Evolutionary conservation across 2,888 invertebrate genomes (phyloP).

Genomic region (Agrilus cyanescens): DNA sequence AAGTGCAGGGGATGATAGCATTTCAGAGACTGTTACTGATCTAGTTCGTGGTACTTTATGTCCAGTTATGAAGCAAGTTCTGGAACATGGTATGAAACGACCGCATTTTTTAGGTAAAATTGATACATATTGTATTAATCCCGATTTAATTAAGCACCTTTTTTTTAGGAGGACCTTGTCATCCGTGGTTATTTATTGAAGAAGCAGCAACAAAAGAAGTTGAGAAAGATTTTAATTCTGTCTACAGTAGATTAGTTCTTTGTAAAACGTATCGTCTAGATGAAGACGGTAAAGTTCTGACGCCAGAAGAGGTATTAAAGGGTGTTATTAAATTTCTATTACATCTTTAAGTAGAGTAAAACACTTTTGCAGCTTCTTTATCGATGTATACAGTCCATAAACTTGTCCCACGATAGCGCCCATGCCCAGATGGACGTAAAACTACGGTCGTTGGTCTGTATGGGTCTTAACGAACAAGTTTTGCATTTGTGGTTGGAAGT

Average conservation of each 20-base stretch:
- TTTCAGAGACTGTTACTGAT: conserved; percentile 93
- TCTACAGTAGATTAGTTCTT: conserved; percentile 89
- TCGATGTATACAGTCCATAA: conserved; percentile 92
- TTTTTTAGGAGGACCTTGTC: conserved; percentile 71
- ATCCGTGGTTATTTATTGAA: conserved; percentile 98
- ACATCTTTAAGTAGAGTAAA: neutral
- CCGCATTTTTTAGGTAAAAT: conserved; percentile 63
- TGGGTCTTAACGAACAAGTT: conserved; percentile 96
- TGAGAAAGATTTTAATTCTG: conserved; percentile 95
- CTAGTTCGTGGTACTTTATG: conserved; percentile 88
- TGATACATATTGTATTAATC: neutral
- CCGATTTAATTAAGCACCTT: conserved; percentile 7
- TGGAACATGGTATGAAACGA: conserved; percentile 89
- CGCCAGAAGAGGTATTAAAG: conserved; percentile 77
- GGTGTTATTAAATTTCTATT: conserved; percentile 1
- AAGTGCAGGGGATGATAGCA: conserved; percentile 91
- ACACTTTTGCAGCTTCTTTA: conserved; percentile 51
- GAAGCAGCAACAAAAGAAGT: conserved; percentile 94
- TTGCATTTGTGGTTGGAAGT: conserved; percentile 97
- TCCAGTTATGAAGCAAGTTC: conserved; percentile 84
- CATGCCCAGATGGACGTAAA: conserved; percentile 99
- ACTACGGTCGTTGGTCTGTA: conserved; percentile 84
- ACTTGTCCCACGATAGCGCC: conserved; percentile 89
- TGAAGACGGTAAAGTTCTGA: conserved; percentile 97
- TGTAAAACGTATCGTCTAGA: conserved; percentile 97